These are phyloP conservation scores for Prolemur simus DNA, from an alignment of 2,113 vertebrate species.

Conservation along the genomic window DNA sequence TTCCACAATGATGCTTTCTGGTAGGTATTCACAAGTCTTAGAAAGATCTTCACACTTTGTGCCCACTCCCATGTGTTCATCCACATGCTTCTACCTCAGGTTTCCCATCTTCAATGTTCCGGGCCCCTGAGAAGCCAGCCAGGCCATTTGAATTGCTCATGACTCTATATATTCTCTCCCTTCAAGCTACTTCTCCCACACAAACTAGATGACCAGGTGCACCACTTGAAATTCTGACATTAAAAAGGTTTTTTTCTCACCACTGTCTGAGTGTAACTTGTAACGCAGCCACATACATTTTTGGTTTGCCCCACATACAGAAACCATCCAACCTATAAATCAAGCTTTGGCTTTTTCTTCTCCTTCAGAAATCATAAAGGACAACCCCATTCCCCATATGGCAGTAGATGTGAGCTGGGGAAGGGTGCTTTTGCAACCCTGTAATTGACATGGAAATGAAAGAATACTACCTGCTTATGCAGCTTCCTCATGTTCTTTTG, in stretches of 20 bases:
- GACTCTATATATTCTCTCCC: neutral
- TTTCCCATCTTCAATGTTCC: neutral
- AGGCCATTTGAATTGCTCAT: neutral
- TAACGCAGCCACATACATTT: neutral
- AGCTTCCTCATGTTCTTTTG: neutral
- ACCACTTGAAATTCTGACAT: neutral
- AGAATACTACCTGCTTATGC: neutral
- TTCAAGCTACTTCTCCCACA: conserved; percentile 3
- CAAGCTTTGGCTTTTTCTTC: neutral
- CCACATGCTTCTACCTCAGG: neutral
- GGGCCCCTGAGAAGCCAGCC: neutral
- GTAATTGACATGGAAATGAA: neutral
- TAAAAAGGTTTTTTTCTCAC: neutral
- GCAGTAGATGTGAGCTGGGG: neutral
- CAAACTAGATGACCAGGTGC: neutral
- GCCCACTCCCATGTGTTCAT: neutral
- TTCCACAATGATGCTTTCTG: neutral
- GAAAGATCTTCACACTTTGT: neutral
- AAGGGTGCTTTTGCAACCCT: neutral
- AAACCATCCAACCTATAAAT: neutral
- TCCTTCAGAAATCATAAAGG: neutral
- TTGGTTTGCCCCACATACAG: neutral
- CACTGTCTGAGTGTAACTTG: neutral
- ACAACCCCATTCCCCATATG: neutral
- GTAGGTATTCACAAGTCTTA: neutral